Base-by-base conservation (phyloP, 1,140 invertebrate genomes). In the Trypoxylus dichotomus region DNA sequence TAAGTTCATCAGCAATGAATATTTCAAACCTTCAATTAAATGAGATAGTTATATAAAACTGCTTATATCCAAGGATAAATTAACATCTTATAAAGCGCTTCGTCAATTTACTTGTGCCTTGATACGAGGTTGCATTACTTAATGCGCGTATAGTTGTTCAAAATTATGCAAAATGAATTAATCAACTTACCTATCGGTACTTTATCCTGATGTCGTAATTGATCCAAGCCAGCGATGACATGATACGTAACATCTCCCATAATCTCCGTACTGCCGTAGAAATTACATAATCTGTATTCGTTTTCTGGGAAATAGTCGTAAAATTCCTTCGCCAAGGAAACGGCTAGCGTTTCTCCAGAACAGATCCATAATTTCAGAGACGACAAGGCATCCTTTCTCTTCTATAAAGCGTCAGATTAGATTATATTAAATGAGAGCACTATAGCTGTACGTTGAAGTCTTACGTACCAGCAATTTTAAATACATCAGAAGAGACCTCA, bases 221-320 rank as follows among this genome's bases (percentile, higher is more conserved):
- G 91, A 1, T 87, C 85, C 25, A 77, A 19, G 8, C 83, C 84
- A 1, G 79, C 84, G 11, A 93, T 86, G 1, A 89, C 80, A 74
- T 92, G 89, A 81, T 90, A 94, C 0, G 93, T 94, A 3, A 95
- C 93, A 83, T 95, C 94, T 0, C 92, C 94, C 93, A 94, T 94
- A 11, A 95, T 91, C 86, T 97, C 95, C 0, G 95, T 96, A 79
- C 94, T 96, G 0, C 95, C 95, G 81, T 96, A 97, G 84, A 96
- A 96, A 83, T 97, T 97, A 71, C 92, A 94, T 8, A 96, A 84
- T 15, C 89, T 87, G 77, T 92, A 90, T 2, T 88, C 87, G 75
- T 88, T 85, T 76, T 88, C 87, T 3, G 86, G 82, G 77, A 95
- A 96, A 77, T 90, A 89, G 25, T 88, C 84, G 83, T 94, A 95